Percentiles rank a stretch among this genome's conserved stretches.
These are phyloP conservation scores for Cryptotermes secundus DNA, from an alignment of 1,140 invertebrate species.

Conservation along the genomic window DNA sequence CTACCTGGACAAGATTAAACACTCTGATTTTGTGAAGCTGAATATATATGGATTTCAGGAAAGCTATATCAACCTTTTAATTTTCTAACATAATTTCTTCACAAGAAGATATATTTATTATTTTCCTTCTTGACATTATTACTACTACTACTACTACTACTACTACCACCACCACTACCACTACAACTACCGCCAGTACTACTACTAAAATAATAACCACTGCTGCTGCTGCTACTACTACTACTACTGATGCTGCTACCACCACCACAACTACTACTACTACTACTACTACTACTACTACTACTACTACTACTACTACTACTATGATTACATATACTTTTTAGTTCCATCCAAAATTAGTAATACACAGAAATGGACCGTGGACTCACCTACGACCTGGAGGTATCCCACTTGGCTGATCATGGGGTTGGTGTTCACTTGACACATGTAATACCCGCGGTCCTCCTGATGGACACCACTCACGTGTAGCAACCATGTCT, in stretches of 20 bases:
- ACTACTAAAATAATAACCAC: constrained; percentile 17
- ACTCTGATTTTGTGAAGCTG: no score
- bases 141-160: not conserved
- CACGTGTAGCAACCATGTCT: constrained; percentile 87
- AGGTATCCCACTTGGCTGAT: constrained; percentile 91
- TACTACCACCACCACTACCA: not conserved
- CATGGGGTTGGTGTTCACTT: constrained; percentile 95
- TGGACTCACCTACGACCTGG: constrained; percentile 92
- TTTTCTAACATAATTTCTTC: no score
- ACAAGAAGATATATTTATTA: no score
- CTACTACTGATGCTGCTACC: not conserved
- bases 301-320: not conserved
- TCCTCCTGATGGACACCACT: constrained; percentile 85
- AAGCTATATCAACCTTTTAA: no score
- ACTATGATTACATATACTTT: not conserved
- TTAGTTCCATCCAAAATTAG: no score
- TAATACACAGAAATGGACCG: no score
- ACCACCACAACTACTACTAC: not conserved
- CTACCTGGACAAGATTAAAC: no score
- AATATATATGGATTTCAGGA: no score
- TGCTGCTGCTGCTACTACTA: constrained; percentile 1
- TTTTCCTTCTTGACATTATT: no score
- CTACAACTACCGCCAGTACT: not conserved
- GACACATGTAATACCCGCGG: constrained; percentile 88
- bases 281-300: not conserved